phyloP scores from a whole-genome alignment of 1,140 invertebrate genomes.

The Pogonomyrmex barbatus region DNA sequence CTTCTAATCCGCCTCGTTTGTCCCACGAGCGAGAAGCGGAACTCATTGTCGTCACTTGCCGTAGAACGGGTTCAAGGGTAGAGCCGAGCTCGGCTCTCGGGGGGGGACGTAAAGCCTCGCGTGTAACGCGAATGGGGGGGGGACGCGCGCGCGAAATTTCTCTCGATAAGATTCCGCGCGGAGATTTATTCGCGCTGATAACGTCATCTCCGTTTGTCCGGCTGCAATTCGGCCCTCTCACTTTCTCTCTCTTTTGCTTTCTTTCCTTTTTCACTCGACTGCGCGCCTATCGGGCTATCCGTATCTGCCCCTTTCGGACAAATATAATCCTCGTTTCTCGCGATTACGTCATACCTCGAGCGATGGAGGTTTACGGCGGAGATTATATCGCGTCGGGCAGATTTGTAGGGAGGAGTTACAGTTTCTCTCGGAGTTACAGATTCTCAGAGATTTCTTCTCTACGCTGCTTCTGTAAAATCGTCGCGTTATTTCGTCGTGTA shows the following conservation, averaged over 20 bases:
- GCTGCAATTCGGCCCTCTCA: conserved; percentile 18
- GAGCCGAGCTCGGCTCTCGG: not conserved
- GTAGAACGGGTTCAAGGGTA: conserved; percentile 72
- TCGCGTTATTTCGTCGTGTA: not conserved
- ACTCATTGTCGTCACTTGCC: conserved; percentile 66
- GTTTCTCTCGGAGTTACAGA: not conserved
- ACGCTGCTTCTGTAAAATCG: not conserved
- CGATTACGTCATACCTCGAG: conserved; percentile 37
- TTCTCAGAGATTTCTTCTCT: not conserved
- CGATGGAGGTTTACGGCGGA: conserved; percentile 15
- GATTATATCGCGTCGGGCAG: conserved; percentile 27
- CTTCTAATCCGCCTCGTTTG: conserved; percentile 73
- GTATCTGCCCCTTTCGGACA: conserved; percentile 18
- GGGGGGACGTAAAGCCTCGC: conserved; percentile 18
- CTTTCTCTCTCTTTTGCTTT: not conserved
- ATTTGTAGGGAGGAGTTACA: not conserved
- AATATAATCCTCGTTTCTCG: conserved; percentile 40
- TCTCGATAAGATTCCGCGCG: conserved; percentile 50
- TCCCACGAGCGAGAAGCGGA: conserved; percentile 70
- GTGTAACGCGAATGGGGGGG: conserved; percentile 22
- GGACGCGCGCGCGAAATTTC: conserved; percentile 39
- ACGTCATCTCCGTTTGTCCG: conserved; percentile 39
- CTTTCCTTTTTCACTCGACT: not conserved
- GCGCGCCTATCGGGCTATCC: conserved; percentile 11
- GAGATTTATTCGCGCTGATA: conserved; percentile 51